Base-by-base conservation (phyloP, 2,888 invertebrate species). In the Chrysomela aeneicollis region DNA sequence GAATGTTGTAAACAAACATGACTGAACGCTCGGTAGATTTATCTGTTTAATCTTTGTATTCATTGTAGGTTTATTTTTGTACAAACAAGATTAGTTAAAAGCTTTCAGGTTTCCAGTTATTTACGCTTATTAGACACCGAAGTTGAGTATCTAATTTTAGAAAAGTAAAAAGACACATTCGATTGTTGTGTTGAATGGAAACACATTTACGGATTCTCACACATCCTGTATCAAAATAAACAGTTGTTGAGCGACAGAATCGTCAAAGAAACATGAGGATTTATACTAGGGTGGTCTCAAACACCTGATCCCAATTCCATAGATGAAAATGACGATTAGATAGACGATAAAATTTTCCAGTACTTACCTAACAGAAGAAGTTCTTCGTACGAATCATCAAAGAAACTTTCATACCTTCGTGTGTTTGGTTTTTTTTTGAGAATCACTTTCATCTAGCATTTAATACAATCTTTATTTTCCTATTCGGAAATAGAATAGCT, bases 131-230 rank as follows among this genome's bases (percentile, higher is more conserved):
- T 64, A 64, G 61, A 52, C 50, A 17, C 55, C 50, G 51, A 51
- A 47, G 51, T 15, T 50, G 59, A 47, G 35, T 49, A 21, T 53
- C 67, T 67, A 67, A 61, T 61, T 61, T 64, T 58, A 54, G 42
- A 53, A 22, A 22, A 50, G 53, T 42, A 58, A 59, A 60, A 58
- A 64, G 61, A 65, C 63, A 66, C 70, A 67, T 66, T 71, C 67
- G 70, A 71, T 71, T 68, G 65, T 67, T 42, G 52, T 46, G 53
- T 67, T 73, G 70, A 73, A 68, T 67, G 66, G 72, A 71, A 71
- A 70, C 72, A 71, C 71, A 67, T 72, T 72, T 68, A 47, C 35
- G 51, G 52, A 61, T 42, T 51, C 59, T 55, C 50, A 47, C 37
- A 54, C 55, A 64, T 61, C 63, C 60, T 58, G 63, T 58, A 60